Base-by-base conservation (phyloP, 2,888 invertebrate genomes). In the Pteria penguin region DNA sequence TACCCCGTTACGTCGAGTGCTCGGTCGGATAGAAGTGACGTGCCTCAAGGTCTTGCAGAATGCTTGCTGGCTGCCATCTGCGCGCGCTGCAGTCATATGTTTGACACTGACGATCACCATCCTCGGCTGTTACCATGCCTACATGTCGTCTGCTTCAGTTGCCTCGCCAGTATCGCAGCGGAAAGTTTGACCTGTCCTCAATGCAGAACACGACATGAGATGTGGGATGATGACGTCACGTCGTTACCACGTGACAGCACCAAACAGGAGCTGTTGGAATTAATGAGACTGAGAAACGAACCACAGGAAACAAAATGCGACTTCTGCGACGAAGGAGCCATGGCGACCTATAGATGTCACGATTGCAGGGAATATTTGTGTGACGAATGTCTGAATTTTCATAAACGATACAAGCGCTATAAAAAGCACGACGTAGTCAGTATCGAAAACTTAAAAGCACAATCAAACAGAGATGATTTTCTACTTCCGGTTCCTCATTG, bases 81-180 rank as follows among this genome's bases (percentile, higher is more conserved):
- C 31, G 29, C 61, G 11, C 61, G 45, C 18, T 70, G 70, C 29
- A 61, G 61, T 22, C 61, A 61, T 27, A 22, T 61, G 29, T 70
- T 52, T 61, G 52, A 70, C 29, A 52, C 60, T 18, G 27, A 36
- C 18, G 70, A 70, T 45, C 52, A 45, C 27, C 70, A 70, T 29
- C 70, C 70, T n/a, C 60, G 61, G 24, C 70, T 70, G 4, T 52
- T 70, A 5, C 70, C 70, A 70, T 70, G 70, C 52, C 61, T 70
- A 45, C 70, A 70, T 61, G 27, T 27, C 22, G 27, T 45, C 8
- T 70, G 70, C 31, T 14, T 61, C 2, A 26, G 29, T 31, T 70
- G 70, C n/a, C n/a, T 70, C 29, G 45, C 33, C 36, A 29, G 61
- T 5, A 33, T 70, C 29, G 60, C 52, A 1, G 24, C 31, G 8